Conservation (phyloP, 2,888 invertebrate species). For the Sacculina carcini region DNA sequence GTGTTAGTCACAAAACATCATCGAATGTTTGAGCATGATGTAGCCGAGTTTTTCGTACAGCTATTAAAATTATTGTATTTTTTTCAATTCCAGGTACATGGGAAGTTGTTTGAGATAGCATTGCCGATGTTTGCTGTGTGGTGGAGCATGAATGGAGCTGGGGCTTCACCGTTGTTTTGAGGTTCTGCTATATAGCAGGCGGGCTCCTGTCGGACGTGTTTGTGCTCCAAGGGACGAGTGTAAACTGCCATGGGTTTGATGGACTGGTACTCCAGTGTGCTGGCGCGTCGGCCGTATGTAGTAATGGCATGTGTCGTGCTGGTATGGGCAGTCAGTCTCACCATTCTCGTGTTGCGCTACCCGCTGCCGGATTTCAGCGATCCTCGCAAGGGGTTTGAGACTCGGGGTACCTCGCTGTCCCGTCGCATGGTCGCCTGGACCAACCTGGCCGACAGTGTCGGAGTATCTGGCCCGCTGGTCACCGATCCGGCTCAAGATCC, state of each 20-base stretch:
- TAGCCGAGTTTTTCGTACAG: too few relatives aligned
- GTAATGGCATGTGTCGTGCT: conserved; percentile 33
- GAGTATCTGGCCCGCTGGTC: conserved; percentile 37
- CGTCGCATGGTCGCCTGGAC: conserved; percentile 56
- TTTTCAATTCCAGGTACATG: too few relatives aligned
- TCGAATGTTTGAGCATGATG: too few relatives aligned
- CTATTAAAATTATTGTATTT: too few relatives aligned
- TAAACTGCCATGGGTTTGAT: too few relatives aligned
- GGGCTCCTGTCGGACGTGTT: conserved; percentile 15
- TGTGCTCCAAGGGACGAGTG: too few relatives aligned
- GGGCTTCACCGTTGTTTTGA: background rate
- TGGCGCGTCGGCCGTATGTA: conserved; percentile 38
- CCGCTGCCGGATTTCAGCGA: conserved; percentile 55
- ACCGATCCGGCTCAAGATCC: conserved; percentile 31
- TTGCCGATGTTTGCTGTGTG: background rate
- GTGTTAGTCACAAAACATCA: too few relatives aligned
- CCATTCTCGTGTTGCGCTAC: conserved; percentile 34
- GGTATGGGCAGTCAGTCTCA: conserved; percentile 35
- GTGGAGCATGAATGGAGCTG: background rate
- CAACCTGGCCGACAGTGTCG: conserved; percentile 48
- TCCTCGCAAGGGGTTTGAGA: conserved; percentile 64
- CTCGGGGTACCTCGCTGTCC: conserved; percentile 59
- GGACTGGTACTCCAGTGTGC: conserved; percentile 37
- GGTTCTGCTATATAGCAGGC: background rate
- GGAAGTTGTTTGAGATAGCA: too few relatives aligned